A percentile compares a stretch with the other conserved stretches of the same genome.
These are phyloP conservation scores for Canis aureus DNA, from an alignment of 2,113 vertebrate genomes.

Conservation along the genomic window DNA sequence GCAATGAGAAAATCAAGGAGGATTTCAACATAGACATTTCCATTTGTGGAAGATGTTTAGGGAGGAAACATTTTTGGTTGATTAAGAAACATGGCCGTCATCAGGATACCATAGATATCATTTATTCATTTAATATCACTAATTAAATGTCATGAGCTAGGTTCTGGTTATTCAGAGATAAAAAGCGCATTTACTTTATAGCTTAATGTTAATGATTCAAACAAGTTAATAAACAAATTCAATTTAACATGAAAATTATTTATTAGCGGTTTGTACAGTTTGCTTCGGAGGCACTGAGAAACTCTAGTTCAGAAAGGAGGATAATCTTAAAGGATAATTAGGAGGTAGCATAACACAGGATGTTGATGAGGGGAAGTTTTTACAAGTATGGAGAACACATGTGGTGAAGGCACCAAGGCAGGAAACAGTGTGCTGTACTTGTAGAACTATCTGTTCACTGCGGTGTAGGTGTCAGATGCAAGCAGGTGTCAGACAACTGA, in stretches of 20 bases:
- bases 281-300: background rate
- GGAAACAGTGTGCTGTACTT: background rate
- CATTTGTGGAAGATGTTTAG: constrained; percentile 17
- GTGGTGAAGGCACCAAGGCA: background rate
- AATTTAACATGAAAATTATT: background rate
- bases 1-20: background rate
- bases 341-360: background rate
- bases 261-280: background rate
- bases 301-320: constrained; percentile 5
- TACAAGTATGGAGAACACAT: background rate
- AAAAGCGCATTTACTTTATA: constrained; percentile 21
- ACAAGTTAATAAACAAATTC: constrained; percentile 25
- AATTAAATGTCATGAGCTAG: constrained; percentile 6
- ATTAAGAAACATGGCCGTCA: background rate
- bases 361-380: background rate
- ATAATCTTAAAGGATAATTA: background rate
- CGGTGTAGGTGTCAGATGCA: background rate
- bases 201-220: constrained; percentile 59
- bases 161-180: background rate
- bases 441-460: background rate
- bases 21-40: background rate
- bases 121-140: constrained; percentile 36
- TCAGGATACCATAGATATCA: background rate
- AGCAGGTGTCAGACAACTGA: background rate
- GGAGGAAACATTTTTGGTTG: constrained; percentile 13